Evolutionary conservation across 2,113 vertebrate genomes (phyloP), one percentile per base, ranked within the genome.

Genomic region (Rhineura floridana): DNA sequence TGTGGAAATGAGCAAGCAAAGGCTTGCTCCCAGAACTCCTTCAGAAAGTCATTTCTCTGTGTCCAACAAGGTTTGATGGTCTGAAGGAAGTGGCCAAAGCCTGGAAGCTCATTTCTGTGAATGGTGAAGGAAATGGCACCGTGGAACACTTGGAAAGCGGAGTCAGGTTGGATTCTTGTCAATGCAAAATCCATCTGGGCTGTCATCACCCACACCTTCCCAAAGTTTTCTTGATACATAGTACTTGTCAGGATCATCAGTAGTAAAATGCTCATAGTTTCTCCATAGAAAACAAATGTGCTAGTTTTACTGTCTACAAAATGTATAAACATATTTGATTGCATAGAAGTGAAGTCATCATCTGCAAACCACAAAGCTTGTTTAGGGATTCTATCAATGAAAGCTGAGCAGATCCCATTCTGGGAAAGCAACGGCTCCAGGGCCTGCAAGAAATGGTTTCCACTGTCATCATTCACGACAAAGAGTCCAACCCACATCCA

Each of bases 311-410:
- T 33, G 0, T 85, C 52, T 1, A 7, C 17, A 15, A 85, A 73
- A 59, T 42, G 15, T 17, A 15, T 1, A 17, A 15, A 15, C 9
- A 75, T 39, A 19, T 33, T 52, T 33, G 2, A 30, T 1, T 2
- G 1, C 17, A 42, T 25, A 1, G 0, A 4, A 28, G 13, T 0
- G 25, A 59, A 17, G 19, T 2, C 25, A 8, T 42, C 15, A 10
- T 4, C 6, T 30, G 7, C 3, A 11, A 59, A 42, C 25, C 2
- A 30, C 15, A 75, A 13, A 3, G 25, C 28, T 75, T 85, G 83
- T 19, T 28, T 55, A 0, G 70, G 70, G 8, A 85, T 75, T 59
- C 83, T 85, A 2, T 33, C n/a, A 3, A 55, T 23, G 72, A 85
- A 85, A 2, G 70, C 83, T 33, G 69, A 30, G 6, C 70, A 85